Base-by-base conservation (phyloP, 2,888 invertebrate genomes). In the Coecobrya sp. region DNA sequence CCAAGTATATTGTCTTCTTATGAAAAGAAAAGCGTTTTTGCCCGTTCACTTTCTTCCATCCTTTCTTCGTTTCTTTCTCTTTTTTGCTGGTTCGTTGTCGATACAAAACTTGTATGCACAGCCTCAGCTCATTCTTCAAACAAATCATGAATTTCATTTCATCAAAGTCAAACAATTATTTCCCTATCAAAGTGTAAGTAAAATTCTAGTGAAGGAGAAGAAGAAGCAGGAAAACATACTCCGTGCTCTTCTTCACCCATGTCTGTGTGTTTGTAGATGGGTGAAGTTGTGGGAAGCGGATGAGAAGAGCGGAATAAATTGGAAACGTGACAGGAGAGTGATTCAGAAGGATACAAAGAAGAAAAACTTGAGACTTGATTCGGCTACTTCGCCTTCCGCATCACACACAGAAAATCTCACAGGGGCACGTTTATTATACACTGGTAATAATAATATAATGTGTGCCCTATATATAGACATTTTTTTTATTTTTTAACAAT, bases 141-240 rank as follows among this genome's bases (percentile, higher is more conserved):
- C 91, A 91, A 91, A 91, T 86, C 91, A 91, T 86, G 91, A 91
- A 91, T 91, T 91, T 91, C 91, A 91, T 91, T 91, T 91, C 91
- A 91, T 91, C 91, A 91, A 91, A 91, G 91, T 91, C 91, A 91
- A 91, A 91, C 91, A 91, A 91, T 91, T 91, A 91, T 91, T 91
- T 91, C 91, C 86, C 91, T 91, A 91, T 91, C 91, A 91, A 91
- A 91, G 91, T 91, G 91, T 79, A 91, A 86, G 90, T 90, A 90
- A 86, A 91, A 86, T 91, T 89, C 73, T 30, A 45, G 49, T 68
- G 42, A 73, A 42, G 52, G 52, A 19, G 73, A 55, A 42, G 19
- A 82, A 68, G 52, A 76, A 22, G n/a, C 27, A 19, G 27, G 62
- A 25, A 62, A 62, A 62, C 7, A 55, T 55, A 62, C 62, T 19